These are phyloP conservation scores for Drosophila cognata DNA, from an alignment of 2,888 invertebrate genomes.

Conservation along the genomic window DNA sequence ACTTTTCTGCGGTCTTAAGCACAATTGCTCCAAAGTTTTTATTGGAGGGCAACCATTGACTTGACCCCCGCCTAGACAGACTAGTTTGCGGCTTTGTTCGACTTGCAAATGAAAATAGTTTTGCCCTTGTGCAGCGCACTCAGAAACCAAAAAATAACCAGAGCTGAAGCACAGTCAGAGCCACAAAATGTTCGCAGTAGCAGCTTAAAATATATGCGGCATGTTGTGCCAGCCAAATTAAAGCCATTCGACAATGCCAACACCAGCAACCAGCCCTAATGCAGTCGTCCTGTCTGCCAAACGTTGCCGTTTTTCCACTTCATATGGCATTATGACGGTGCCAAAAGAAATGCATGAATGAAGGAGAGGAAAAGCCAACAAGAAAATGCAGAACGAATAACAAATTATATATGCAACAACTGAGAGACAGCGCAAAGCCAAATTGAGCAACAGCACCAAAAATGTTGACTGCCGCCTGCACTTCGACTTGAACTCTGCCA, in stretches of 20 bases:
- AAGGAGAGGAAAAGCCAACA: neutral
- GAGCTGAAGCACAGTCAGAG: conserved; percentile 36
- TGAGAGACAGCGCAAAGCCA: conserved; percentile 27
- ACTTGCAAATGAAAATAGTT: conserved; percentile 77
- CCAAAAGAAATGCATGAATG: conserved; percentile 24
- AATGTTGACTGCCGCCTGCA: conserved; percentile 19
- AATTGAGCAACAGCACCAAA: conserved; percentile 40
- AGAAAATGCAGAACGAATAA: conserved; percentile 14
- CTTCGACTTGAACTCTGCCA: conserved; percentile 8
- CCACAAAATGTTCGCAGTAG: conserved; percentile 39
- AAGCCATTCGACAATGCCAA: conserved; percentile 33
- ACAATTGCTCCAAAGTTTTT: conserved; percentile 61
- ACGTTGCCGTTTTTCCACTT: conserved; percentile 61
- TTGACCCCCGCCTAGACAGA: conserved; percentile 26
- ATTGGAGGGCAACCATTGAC: conserved; percentile 36
- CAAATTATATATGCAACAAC: conserved; percentile 48
- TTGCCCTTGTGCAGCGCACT: conserved; percentile 32
- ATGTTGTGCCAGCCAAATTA: conserved; percentile 58
- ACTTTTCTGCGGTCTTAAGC: conserved; percentile 72
- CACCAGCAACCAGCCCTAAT: neutral
- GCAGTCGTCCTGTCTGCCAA: conserved; percentile 10
- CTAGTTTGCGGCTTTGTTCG: conserved; percentile 68
- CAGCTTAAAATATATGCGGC: conserved; percentile 27
- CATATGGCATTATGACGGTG: conserved; percentile 45
- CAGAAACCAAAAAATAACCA: conserved; percentile 18